Evolutionary conservation across 2,113 vertebrate genomes (phyloP), one percentile per base, ranked within the genome.

Genomic region (Oryzias woworae): DNA sequence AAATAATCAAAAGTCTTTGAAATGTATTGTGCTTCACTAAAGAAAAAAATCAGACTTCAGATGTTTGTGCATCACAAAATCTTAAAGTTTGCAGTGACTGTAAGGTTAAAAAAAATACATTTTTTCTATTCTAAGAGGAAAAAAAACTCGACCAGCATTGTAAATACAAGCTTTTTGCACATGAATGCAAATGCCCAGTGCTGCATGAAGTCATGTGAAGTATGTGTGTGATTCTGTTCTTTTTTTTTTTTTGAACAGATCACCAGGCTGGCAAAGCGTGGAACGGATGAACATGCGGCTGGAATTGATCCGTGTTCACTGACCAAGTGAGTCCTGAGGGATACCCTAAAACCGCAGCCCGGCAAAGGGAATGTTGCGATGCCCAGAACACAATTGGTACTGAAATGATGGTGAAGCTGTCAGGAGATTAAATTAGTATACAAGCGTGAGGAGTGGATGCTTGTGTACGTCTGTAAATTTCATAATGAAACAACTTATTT

Each of bases 261-360:
- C 86, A 89, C 86, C 88, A 73, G 91, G 91, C 89, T 77, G 85
- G 82, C 82, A 91, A 90, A 92, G 89, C 88, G 6, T 87, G 83
- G 77, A 78, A 83, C 75, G 80, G 73, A 74, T 64, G 36, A 79
- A 82, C 63, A 58, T 69, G 67, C 67, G 69, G 77, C 42, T 60
- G 44, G 72, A 73, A 91, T 91, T 53, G 87, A 91, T 89, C 77
- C 73, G 54, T 22, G 41, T 66, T 72, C 80, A 69, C 63, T 56
- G 79, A 65, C 73, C 75, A 65, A 68, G 66, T 76, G 58, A 77
- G 53, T 85, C 81, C 74, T 44, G 20, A 71, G 69, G 77, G 66
- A 83, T 59, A 55, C 65, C 67, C 41, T 51, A 71, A 75, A 78
- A 58, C 17, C 44, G 43, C 69, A 54, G 51, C 4, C 54, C 43